Evolutionary conservation across 2,113 vertebrate genomes (phyloP), one percentile per base, ranked within the genome.

Genomic region (Phylloscopus whistleri): DNA sequence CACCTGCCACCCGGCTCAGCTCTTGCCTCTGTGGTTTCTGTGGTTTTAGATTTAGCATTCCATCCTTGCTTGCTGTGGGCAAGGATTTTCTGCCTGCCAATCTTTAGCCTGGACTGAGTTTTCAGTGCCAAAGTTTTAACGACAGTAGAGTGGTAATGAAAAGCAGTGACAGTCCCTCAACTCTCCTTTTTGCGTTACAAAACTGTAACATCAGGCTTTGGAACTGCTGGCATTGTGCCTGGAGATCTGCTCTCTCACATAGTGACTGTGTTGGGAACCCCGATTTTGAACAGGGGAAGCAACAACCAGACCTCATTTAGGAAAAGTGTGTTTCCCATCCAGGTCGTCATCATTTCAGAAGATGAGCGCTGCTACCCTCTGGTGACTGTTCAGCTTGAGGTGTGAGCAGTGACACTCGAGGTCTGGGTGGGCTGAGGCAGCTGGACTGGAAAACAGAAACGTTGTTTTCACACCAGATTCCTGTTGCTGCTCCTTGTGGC

Each of bases 371-470:
- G 67, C 62, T 78, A 66, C 59, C 69, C 48, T 49, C 86, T 70
- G 63, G 72, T 74, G 85, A 37, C 44, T 28, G 72, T 46, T 89
- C 17, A 18, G 41, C 23, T 73, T 13, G 13, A 21, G 67, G 15
- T 27, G 73, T n/a, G 72, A 37, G 49, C 68, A 48, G 62, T 3
- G 4, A 37, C 55, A 51, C 63, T 24, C 3, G 5, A 7, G 48
- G 7, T 43, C 82, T 62, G 0, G 0, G 33, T n/a, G 84, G 39
- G 44, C 44, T 43, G 6, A 2, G 0, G 0, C 46, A 70, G 51
- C 35, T 11, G 13, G 8, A 2, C 14, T 60, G 55, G 75, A 13
- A 51, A 85, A 22, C 31, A 73, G 15, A 43, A 80, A 17, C 35
- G 35, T 20, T 53, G 18, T 37, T 96, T 92, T 84, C 67, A 55